Evolutionary conservation across 2,113 vertebrate genomes (phyloP).

Genomic region (Triplophysa dalaica): DNA sequence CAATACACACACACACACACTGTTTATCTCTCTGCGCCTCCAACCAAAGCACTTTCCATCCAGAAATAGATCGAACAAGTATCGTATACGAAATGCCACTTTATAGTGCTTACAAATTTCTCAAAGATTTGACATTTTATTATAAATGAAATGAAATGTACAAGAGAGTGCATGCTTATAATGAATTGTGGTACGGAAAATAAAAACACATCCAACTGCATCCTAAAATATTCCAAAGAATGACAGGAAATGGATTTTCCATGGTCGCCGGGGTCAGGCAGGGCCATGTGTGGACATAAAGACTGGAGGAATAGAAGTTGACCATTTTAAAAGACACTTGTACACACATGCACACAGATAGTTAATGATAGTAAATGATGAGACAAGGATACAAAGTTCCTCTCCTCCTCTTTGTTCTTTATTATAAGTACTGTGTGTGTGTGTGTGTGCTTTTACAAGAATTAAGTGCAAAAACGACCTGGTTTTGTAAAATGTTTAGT

Average conservation of each 20-base stretch:
- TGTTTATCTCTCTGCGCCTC: conserved; percentile 50
- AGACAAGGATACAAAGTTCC: conserved; percentile 36
- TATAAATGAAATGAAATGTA: not conserved
- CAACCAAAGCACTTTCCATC: conserved; percentile 33
- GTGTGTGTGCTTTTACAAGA: not conserved
- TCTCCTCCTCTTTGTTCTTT: conserved; percentile 6
- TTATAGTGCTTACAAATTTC: conserved; percentile 12
- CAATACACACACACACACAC: conserved; percentile 38
- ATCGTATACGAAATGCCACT: conserved; percentile 5
- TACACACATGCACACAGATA: conserved; percentile 23
- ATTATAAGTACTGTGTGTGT: not conserved
- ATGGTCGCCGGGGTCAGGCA: conserved; percentile 43
- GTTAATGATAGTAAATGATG: conserved; percentile 24
- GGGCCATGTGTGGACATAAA: conserved; percentile 45
- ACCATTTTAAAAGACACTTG: conserved; percentile 39
- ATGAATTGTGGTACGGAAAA: conserved; percentile 19
- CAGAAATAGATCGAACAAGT: conserved; percentile 31
- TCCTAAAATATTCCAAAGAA: conserved; percentile 51
- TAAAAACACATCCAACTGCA: conserved; percentile 11
- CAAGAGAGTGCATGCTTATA: not conserved
- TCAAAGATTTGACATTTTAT: not conserved
- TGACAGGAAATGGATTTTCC: conserved; percentile 53
- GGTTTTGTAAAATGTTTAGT: not conserved
- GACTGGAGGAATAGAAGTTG: conserved; percentile 25
- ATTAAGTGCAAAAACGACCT: not conserved